Conservation (phyloP, 53 echinoderm and acorn worm species). For the Patiria pectinifera region DNA sequence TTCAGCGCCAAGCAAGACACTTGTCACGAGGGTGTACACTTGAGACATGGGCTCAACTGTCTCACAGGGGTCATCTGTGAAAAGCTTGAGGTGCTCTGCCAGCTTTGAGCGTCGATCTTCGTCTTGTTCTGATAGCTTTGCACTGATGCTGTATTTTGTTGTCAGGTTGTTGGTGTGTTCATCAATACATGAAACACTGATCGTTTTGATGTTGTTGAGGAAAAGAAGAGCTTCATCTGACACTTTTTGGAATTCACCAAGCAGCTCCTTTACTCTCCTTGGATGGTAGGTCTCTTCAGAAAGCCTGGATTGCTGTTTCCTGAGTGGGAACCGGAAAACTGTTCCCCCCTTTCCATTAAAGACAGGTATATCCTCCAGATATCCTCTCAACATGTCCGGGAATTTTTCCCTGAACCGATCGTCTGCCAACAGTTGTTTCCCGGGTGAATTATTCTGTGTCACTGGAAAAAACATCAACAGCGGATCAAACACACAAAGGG, state of each 20-base stretch:
- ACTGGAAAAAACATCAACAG: conserved; percentile 62
- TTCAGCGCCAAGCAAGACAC: conserved; percentile 11
- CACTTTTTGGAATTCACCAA: conserved; percentile 14
- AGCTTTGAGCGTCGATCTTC: conserved; percentile 22
- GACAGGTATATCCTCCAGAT: conserved; percentile 36
- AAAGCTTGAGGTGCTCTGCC: conserved; percentile 28
- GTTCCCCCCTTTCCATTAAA: conserved; percentile 40
- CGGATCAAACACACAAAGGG: conserved; percentile 87
- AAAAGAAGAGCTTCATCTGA: conserved; percentile 73
- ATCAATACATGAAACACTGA: conserved; percentile 74
- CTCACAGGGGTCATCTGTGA: not conserved
- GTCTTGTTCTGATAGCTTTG: conserved; percentile 51
- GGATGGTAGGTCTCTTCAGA: conserved; percentile 11
- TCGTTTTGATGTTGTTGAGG: conserved; percentile 78
- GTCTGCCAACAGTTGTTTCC: conserved; percentile 34
- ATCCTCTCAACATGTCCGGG: conserved; percentile 66
- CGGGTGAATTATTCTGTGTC: conserved; percentile 59
- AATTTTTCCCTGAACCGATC: conserved; percentile 33
- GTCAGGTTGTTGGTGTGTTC: not conserved
- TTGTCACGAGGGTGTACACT: conserved; percentile 19
- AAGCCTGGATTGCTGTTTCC: conserved; percentile 12
- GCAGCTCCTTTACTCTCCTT: not conserved
- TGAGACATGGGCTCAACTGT: not conserved
- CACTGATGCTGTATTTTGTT: conserved; percentile 43
- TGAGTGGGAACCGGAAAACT: conserved; percentile 64